These are phyloP conservation scores for Eucera pruinosa DNA, from an alignment of 2,888 invertebrate genomes.

Conservation along the genomic window DNA sequence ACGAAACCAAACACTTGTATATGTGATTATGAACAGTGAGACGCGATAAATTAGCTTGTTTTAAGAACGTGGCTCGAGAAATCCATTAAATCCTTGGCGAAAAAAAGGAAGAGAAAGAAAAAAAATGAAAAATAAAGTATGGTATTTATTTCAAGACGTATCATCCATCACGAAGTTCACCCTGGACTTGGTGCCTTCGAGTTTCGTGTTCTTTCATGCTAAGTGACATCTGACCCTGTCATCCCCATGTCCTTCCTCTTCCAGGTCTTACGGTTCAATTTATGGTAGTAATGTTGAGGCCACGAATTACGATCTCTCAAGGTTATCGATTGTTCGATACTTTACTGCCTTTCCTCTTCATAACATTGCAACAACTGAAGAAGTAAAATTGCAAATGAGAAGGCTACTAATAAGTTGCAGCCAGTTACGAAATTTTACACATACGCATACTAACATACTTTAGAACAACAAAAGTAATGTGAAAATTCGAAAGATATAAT, in stretches of 20 bases:
- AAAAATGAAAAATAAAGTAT: conserved; percentile 34
- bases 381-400: no score
- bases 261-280: conserved; percentile 56
- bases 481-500: no score
- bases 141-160: conserved; percentile 62
- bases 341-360: not conserved
- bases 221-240: conserved; percentile 53
- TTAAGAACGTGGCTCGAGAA: conserved; percentile 47
- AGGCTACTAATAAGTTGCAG: no score
- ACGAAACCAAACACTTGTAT: not conserved
- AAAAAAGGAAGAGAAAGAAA: not conserved
- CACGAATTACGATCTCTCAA: not conserved
- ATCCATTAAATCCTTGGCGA: conserved; percentile 52
- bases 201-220: conserved; percentile 65
- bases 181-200: conserved; percentile 63
- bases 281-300: not conserved
- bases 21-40: not conserved
- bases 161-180: conserved; percentile 67
- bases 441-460: no score
- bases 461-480: no score
- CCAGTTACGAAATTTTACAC: no score
- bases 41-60: conserved; percentile 32
- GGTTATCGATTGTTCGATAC: not conserved
- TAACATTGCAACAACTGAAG: not conserved
- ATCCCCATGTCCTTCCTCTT: conserved; percentile 3